Conservation (phyloP, 2,888 invertebrate genomes). For the Xestoiulus laeticollis region DNA sequence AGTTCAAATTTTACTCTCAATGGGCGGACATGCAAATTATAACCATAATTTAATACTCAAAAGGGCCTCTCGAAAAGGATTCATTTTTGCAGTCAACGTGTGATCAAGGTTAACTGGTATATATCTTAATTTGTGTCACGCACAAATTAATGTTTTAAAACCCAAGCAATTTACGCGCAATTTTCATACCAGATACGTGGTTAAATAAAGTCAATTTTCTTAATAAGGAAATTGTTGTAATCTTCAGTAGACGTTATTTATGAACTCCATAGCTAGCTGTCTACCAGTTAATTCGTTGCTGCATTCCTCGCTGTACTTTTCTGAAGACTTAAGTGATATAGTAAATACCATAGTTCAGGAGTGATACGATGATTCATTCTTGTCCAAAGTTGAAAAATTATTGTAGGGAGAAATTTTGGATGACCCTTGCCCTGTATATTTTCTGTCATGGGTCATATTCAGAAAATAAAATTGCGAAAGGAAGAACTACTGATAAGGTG, state of each 20-base stretch:
- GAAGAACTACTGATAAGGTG: neutral
- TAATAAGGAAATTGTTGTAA: constrained; percentile 22
- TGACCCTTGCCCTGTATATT: neutral
- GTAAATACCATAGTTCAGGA: constrained; percentile 13
- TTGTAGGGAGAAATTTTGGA: neutral
- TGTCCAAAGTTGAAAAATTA: neutral
- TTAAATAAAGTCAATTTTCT: neutral
- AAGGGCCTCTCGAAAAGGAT: neutral
- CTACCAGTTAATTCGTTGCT: neutral
- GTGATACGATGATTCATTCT: neutral
- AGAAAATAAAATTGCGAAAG: neutral
- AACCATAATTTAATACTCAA: neutral
- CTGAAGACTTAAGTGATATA: neutral
- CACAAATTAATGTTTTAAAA: neutral
- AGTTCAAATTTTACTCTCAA: neutral
- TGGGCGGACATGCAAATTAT: neutral
- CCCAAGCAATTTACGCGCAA: neutral
- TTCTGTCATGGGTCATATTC: neutral
- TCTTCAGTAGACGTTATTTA: neutral
- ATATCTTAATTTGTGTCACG: neutral
- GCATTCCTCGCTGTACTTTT: neutral
- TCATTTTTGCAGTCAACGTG: neutral
- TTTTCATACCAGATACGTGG: neutral
- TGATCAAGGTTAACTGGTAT: neutral
- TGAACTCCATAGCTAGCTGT: neutral